A percentile compares a stretch with the other conserved stretches of the same genome.
Conservation (phyloP, 2,888 invertebrate species). For the Sarcophaga caerulescens region DNA sequence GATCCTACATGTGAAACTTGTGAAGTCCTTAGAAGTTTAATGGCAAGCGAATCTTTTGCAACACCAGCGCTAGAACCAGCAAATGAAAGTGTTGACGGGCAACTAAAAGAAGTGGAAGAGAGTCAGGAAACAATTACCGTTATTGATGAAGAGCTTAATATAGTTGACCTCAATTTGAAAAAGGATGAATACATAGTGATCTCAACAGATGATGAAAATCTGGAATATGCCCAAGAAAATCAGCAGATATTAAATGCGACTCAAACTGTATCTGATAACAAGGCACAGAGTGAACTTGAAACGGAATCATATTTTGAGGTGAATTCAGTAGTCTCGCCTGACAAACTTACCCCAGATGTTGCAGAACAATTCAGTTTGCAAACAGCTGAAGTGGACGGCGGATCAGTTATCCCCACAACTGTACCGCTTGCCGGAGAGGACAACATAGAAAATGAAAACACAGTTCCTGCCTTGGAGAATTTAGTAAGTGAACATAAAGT, state of each 20-base stretch:
- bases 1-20: slow-evolving; percentile 63
- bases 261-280: not conserved
- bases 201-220: slow-evolving; percentile 27
- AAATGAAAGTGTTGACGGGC: not conserved
- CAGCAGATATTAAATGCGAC: not conserved
- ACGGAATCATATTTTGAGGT: not conserved
- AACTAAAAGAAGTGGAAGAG: not conserved
- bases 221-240: slow-evolving; percentile 34
- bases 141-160: slow-evolving; percentile 31
- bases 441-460: no score
- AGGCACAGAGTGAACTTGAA: not conserved
- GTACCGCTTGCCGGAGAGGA: no score
- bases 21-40: slow-evolving; percentile 60
- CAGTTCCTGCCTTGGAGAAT: no score
- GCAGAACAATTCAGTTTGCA: no score
- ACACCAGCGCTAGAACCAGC: slow-evolving; percentile 44
- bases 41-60: slow-evolving; percentile 48
- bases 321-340: no score
- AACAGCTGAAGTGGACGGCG: no score
- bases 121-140: not conserved
- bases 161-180: slow-evolving; percentile 14
- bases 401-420: no score
- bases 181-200: slow-evolving; percentile 6
- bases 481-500: no score
- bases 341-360: no score